Evolutionary conservation across 30 jellyfish, hydroid and myxozoan genomes (phyloP).

Genomic region (Mastigias papua): DNA sequence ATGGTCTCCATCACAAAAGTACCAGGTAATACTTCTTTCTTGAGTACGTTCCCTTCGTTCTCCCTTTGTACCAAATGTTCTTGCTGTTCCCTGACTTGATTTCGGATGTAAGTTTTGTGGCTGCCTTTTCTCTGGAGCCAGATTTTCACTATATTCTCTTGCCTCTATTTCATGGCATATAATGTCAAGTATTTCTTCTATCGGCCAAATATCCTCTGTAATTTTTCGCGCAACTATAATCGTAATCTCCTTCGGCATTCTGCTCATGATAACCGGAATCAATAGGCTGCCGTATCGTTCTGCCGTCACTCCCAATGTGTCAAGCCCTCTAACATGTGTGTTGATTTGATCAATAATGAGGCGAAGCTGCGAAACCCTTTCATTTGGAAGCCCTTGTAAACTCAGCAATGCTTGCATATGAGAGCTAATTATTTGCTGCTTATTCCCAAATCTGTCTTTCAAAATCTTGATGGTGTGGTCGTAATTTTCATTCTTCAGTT

Average conservation of each 20-base stretch:
- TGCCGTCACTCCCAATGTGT: slow-evolving; percentile 41
- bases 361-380: slow-evolving; percentile 14
- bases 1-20: slow-evolving; percentile 49
- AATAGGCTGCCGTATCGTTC: slow-evolving; percentile 71
- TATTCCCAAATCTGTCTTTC: slow-evolving; percentile 43
- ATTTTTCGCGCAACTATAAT: slow-evolving; percentile 53
- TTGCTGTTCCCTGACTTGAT: slow-evolving; percentile 39
- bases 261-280: slow-evolving; percentile 21
- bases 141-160: slow-evolving; percentile 38
- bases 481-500: slow-evolving; percentile 54
- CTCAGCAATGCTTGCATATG: slow-evolving; percentile 69
- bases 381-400: slow-evolving; percentile 33
- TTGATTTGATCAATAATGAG: slow-evolving; percentile 36
- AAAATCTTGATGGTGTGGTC: slow-evolving; percentile 34
- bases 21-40: not conserved
- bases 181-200: slow-evolving; percentile 17
- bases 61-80: slow-evolving; percentile 20
- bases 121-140: not conserved
- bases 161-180: slow-evolving; percentile 58
- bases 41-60: not conserved
- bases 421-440: slow-evolving; percentile 42
- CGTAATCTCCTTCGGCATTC: slow-evolving; percentile 41
- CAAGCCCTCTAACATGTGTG: slow-evolving; percentile 51
- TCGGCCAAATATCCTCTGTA: slow-evolving; percentile 52
- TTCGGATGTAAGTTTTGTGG: not conserved